Conservation (phyloP, 2,113 vertebrate species). For the Microcebus tavaratra region DNA sequence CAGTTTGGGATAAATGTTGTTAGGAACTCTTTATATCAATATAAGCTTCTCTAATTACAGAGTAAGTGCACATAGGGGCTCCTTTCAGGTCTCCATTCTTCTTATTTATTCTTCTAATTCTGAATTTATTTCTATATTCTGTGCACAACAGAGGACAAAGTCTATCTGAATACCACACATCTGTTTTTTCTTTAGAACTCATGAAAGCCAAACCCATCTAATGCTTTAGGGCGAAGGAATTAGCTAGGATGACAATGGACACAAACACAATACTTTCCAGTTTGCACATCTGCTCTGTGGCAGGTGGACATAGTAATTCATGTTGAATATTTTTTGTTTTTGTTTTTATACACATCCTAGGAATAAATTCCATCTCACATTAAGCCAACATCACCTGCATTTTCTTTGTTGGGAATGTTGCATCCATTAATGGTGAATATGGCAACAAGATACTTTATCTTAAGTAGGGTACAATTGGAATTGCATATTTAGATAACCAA, state of each 20-base stretch:
- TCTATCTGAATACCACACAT: not conserved
- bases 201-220: not conserved
- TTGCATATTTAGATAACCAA: conserved; percentile 48
- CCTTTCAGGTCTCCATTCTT: not conserved
- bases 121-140: conserved; percentile 34
- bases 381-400: conserved; percentile 64
- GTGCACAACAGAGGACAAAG: not conserved
- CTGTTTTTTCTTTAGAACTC: not conserved
- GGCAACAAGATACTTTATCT: conserved; percentile 55
- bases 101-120: not conserved
- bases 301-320: conserved; percentile 51
- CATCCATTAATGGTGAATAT: conserved; percentile 43
- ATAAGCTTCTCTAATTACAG: not conserved
- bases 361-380: conserved; percentile 2
- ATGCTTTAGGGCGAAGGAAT: conserved; percentile 15
- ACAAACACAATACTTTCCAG: not conserved
- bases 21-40: not conserved
- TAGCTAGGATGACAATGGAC: not conserved
- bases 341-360: conserved; percentile 26
- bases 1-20: not conserved
- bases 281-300: conserved; percentile 32
- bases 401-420: conserved; percentile 46
- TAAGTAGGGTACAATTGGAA: conserved; percentile 51
- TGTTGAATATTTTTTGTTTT: conserved; percentile 8
- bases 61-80: not conserved